These are phyloP conservation scores for Vidua chalybeata DNA, from an alignment of 2,113 vertebrate genomes.

Conservation along the genomic window DNA sequence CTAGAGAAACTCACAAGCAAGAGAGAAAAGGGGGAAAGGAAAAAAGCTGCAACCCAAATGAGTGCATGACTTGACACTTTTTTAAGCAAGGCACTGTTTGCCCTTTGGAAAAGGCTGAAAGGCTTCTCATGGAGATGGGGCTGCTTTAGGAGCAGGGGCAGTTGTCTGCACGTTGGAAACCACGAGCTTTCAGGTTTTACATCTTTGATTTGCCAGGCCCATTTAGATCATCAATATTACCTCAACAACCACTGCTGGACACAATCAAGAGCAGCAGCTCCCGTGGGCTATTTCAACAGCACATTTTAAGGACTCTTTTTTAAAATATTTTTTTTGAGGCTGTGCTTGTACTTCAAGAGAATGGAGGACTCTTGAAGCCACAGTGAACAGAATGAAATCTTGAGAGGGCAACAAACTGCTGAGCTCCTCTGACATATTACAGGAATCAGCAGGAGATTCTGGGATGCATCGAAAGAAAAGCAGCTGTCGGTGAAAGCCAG, in stretches of 20 bases:
- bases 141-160: not conserved
- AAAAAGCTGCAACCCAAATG: not conserved
- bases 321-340: not conserved
- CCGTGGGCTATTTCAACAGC: not conserved
- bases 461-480: constrained; percentile 20
- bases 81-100: not conserved
- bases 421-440: not conserved
- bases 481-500: not conserved
- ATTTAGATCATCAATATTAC: not conserved
- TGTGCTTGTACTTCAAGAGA: not conserved
- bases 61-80: not conserved
- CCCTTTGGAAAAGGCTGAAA: not conserved
- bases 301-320: not conserved
- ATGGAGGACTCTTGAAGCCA: not conserved
- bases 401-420: constrained; percentile 13
- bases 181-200: not conserved
- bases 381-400: not conserved
- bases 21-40: not conserved
- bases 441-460: constrained; percentile 13
- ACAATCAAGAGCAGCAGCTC: not conserved
- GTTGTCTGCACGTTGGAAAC: not conserved
- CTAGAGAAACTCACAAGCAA: not conserved
- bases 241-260: not conserved
- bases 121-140: not conserved
- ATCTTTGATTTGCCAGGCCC: not conserved